Evolutionary conservation across 2,113 vertebrate genomes (phyloP).

Genomic region (Zosterops japonicus): DNA sequence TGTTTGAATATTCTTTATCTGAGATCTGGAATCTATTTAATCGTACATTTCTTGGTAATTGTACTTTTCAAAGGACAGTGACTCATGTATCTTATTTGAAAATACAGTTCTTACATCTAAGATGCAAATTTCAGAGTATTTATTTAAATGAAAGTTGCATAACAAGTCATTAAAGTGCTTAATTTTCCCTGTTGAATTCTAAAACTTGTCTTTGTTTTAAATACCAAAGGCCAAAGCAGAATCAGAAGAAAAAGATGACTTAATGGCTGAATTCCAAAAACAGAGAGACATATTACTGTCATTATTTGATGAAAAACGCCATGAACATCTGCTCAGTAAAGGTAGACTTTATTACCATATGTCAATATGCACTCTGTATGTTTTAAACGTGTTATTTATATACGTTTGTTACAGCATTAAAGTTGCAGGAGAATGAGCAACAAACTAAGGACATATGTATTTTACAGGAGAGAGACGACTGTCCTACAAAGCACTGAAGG

Average conservation of each 20-base stretch:
- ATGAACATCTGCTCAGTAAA: slow-evolving; percentile 91
- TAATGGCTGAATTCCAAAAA: slow-evolving; percentile 83
- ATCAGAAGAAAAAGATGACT: slow-evolving; percentile 88
- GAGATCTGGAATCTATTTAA: background rate
- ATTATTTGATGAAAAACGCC: slow-evolving; percentile 92
- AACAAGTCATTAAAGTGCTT: background rate
- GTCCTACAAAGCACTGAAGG: slow-evolving; percentile 88
- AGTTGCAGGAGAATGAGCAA: background rate
- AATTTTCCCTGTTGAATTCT: background rate
- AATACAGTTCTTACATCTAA: background rate
- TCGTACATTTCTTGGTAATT: background rate
- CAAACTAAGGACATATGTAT: background rate
- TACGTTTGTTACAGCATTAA: background rate
- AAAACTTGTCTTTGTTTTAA: slow-evolving; percentile 23
- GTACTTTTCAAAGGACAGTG: background rate
- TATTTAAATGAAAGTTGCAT: background rate
- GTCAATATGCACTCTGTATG: background rate
- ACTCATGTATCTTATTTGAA: background rate
- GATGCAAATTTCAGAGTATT: background rate
- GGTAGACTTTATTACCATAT: slow-evolving; percentile 62
- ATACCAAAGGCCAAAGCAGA: slow-evolving; percentile 75
- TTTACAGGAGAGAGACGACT: slow-evolving; percentile 83
- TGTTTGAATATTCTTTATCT: background rate
- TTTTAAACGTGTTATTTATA: background rate
- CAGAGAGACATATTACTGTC: slow-evolving; percentile 84